Base-by-base conservation (phyloP, 1,140 invertebrate species). In the Nautilus pompilius region DNA sequence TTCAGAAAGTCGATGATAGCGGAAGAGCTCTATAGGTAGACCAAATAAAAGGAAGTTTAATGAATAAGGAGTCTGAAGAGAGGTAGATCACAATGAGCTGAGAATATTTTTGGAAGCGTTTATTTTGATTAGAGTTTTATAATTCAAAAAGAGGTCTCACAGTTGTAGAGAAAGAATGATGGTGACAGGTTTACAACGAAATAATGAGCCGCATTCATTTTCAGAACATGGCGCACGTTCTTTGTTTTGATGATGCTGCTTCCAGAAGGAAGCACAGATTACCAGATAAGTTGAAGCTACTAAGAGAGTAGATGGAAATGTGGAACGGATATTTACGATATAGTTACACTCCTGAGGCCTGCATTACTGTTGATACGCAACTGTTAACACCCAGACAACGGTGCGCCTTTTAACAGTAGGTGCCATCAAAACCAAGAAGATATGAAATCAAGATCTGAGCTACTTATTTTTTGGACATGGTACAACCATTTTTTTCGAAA, bases 371-470 rank as follows among this genome's bases (percentile, higher is more conserved):
- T 5, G 76, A 78, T 63, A 71, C 78, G 53, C 76, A 77, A 62
- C 60, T 78, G 32, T 46, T 78, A 30, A 56, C 69, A 13, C 74
- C 72, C 53, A 29, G 69, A 45, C 72, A 72, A 6, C 51, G 68
- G 5, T 78, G 74, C 58, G 49, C 61, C 20, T 78, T 74, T 62
- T 32, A 62, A 15, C 74, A 77, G 58, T 77, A 79, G 45, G 84
- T 87, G 48, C 78, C 83, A 46, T 76, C 74, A 34, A 85, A 86
- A 76, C 84, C 84, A 1, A 73, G 71, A 36, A 84, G 84, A 66
- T 85, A 83, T 79, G 75, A 80, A 67, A 71, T 84, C n/a, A 85
- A 84, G 71, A 56, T 78, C 29, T 77, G n/a, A n/a, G n/a, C n/a
- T n/a, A n/a, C n/a, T n/a, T n/a, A n/a, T n/a, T n/a, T n/a, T n/a